Evolutionary conservation across 2,113 vertebrate genomes (phyloP).

Genomic region (Scolopax mira): DNA sequence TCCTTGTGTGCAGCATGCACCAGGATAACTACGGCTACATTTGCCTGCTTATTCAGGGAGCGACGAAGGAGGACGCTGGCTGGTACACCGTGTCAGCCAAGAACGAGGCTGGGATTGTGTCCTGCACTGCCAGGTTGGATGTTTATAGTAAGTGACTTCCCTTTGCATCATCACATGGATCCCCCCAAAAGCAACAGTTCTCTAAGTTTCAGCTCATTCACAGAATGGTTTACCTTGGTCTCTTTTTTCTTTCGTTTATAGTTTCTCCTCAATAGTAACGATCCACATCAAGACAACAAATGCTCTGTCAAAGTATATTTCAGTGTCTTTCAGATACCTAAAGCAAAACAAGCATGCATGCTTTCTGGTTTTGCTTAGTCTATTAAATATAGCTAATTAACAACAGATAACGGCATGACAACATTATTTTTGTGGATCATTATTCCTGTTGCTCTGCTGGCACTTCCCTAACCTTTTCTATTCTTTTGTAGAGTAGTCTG

Average conservation of each 20-base stretch:
- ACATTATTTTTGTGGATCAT: conserved; percentile 19
- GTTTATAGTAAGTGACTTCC: conserved; percentile 84
- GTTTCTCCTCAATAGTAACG: conserved; percentile 75
- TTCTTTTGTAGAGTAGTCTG: neutral
- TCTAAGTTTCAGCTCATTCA: neutral
- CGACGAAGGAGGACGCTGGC: conserved; percentile 92
- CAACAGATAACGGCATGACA: conserved; percentile 43
- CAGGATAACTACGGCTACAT: conserved; percentile 96
- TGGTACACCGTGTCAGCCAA: conserved; percentile 98
- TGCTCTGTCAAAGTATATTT: conserved; percentile 70
- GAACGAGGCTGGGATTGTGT: conserved; percentile 96
- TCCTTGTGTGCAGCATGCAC: conserved; percentile 85
- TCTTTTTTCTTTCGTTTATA: conserved; percentile 75
- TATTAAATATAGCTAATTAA: conserved; percentile 29
- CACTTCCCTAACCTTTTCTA: conserved; percentile 46
- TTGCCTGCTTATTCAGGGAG: conserved; percentile 96
- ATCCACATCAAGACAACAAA: conserved; percentile 69
- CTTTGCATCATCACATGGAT: neutral
- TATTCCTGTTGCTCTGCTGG: conserved; percentile 23
- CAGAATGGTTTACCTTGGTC: conserved; percentile 57
- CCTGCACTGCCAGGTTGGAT: conserved; percentile 94
- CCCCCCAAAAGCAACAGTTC: neutral
- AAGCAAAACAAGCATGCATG: conserved; percentile 60
- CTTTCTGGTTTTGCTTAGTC: conserved; percentile 1
- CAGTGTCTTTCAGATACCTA: conserved; percentile 43